Evolutionary conservation across 2,113 vertebrate genomes (phyloP), one percentile per base, ranked within the genome.

Genomic region (Phasianus colchicus): DNA sequence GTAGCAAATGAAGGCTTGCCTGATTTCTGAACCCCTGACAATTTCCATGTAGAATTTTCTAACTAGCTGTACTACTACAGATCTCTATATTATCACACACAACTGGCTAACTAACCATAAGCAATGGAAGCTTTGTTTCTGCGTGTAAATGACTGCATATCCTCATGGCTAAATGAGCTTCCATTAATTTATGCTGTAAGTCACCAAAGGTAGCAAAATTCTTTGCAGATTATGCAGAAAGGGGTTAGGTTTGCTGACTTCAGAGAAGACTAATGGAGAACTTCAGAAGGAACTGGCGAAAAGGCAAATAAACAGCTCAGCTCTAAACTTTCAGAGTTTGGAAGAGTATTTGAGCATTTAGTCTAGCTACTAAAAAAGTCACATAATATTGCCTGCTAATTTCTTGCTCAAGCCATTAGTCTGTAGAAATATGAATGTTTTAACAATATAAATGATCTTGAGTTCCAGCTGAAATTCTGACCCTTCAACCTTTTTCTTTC

Each of bases 401-500:
- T 95, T 91, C 69, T 81, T 5, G 27, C 14, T 88, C 16, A 43
- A 38, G 27, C 30, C 52, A 36, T 86, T 83, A 74, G 25, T 43
- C 34, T 71, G 52, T 67, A 75, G 61, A 91, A 94, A 69, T 92
- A 80, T 0, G 6, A 95, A 27, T 1, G 19, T 75, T 93, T 83
- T 95, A 86, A 47, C 24, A 63, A 34, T 72, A 63, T 63, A 87
- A 93, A 76, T 80, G 55, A 71, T 73, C 72, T 73, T 80, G 42
- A 67, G 22, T 87, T 86, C 65, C 52, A 83, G 16, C 8, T 88
- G 69, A 84, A 96, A 84, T 78, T 76, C 40, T 90, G 77, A 95
- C 63, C 92, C 54, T 87, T 93, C 74, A 92, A 82, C 61, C 80
- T 90, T 81, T 90, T 88, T 13, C 30, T 83, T 90, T 78, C 84